Base-by-base conservation (phyloP, 1,140 invertebrate species). In the Mamestra configurata region DNA sequence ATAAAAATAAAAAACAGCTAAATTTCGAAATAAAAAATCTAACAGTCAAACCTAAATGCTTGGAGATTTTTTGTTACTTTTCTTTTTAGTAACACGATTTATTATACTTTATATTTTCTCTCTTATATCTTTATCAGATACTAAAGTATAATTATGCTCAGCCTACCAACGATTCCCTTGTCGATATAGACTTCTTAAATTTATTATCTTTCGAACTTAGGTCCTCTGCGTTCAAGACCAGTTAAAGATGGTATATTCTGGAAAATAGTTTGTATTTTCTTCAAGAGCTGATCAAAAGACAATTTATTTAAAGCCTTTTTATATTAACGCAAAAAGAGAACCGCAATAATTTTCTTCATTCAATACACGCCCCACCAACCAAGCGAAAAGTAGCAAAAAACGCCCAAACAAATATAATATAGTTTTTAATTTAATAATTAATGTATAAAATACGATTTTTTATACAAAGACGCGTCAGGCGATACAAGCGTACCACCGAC, bases 361-460 rank as follows among this genome's bases (percentile, higher is more conserved):
- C 13, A n/a, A 49, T 49, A 49, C 13, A 31, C 15, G 8, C 22
- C 5, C 4, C 1, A 18, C 35, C n/a, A 18, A 71, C 27, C 35
- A 71, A 53, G 22, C 1, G 8, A 68, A 37, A 77, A 77, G 61
- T 77, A 66, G 35, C 75, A 77, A 70, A 53, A 22, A 37, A 37
- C 61, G 53, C 22, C 71, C 15, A 35, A 64, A 73, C 51, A 64
- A 35, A 51, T 64, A 79, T 59, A 73, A 64, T 64, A 79, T 73
- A 72, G 20, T 68, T 68, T 61, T 46, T 61, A 72, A 77, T 81
- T 51, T 49, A 78, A 78, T 81, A 77, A 72, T 76, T 76, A 78
- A 77, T 81, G 79, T 81, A 81, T 81, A 81, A 81, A 78, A 81
- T 78, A 81, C 75, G 31, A 68, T 71, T 70, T 66, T 80, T 81